Evolutionary conservation across 2,113 vertebrate genomes (phyloP).

Genomic region (Macrotus californicus): DNA sequence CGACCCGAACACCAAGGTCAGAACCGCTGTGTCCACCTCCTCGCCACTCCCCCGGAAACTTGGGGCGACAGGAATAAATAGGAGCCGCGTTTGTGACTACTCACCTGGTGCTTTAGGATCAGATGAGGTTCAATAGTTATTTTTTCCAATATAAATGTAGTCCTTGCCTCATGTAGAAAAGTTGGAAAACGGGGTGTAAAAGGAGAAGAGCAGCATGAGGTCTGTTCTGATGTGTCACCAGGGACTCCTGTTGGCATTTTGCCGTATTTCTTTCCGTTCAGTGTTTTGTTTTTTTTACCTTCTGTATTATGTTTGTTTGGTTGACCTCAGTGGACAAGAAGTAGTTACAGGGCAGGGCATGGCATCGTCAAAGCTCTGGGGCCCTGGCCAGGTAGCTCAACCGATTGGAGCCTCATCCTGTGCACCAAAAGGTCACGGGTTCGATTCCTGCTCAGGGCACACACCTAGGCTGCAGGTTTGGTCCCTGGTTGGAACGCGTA

Average conservation of each 20-base stretch:
- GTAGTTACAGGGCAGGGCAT: too few relatives aligned
- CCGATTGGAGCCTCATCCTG: too few relatives aligned
- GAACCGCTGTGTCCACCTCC: rapidly evolving
- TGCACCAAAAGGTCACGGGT: too few relatives aligned
- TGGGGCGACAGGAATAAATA: too few relatives aligned
- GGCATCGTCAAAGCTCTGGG: rapidly evolving
- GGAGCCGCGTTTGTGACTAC: rapidly evolving
- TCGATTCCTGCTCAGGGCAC: too few relatives aligned
- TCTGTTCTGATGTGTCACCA: rapidly evolving
- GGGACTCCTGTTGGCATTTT: background rate
- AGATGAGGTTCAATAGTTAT: too few relatives aligned
- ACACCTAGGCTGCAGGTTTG: too few relatives aligned
- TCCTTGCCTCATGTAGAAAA: background rate
- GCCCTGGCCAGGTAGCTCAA: too few relatives aligned
- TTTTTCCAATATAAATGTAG: background rate
- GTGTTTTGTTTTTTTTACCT: background rate
- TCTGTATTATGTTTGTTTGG: too few relatives aligned
- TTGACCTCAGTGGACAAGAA: too few relatives aligned
- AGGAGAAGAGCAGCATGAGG: rapidly evolving
- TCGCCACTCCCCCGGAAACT: rapidly evolving
- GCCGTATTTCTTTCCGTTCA: background rate
- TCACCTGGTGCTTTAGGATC: background rate
- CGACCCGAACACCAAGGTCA: background rate
- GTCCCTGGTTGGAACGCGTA: too few relatives aligned
- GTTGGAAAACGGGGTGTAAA: background rate